phyloP scores from a whole-genome alignment of 2,888 invertebrate species.

The Mystacides longicornis region DNA sequence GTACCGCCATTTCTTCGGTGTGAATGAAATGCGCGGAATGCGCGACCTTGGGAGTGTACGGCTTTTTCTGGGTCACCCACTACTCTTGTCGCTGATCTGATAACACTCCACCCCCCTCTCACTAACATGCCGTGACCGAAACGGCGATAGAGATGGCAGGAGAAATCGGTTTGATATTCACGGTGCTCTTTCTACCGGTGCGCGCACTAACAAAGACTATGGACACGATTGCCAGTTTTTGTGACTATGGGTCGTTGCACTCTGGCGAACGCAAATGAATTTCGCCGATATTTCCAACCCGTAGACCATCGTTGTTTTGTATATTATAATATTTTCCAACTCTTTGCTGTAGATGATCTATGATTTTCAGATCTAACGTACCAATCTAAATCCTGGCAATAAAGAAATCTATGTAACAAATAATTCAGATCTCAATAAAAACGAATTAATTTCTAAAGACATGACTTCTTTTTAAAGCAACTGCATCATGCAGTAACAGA shows the following conservation, averaged over 20 bases:
- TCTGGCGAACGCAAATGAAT: neutral
- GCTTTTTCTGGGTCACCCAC: constrained; percentile 18
- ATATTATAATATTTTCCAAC: too few relatives aligned
- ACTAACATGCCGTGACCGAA: neutral
- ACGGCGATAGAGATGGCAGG: neutral
- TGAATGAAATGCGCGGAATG: constrained; percentile 26
- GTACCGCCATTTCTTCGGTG: constrained; percentile 20
- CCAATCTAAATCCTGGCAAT: too few relatives aligned
- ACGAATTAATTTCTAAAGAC: too few relatives aligned
- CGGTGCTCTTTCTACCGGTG: neutral
- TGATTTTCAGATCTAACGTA: too few relatives aligned
- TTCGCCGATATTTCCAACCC: neutral
- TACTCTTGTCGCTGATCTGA: constrained; percentile 1
- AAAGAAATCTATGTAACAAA: too few relatives aligned
- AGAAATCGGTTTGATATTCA: constrained; percentile 4
- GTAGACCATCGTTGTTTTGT: too few relatives aligned
- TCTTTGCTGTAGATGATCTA: too few relatives aligned
- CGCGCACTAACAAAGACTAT: too few relatives aligned
- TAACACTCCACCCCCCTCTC: neutral
- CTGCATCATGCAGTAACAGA: too few relatives aligned
- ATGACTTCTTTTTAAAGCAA: too few relatives aligned
- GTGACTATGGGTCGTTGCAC: neutral
- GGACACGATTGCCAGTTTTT: too few relatives aligned
- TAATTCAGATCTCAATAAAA: too few relatives aligned
- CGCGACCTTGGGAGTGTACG: constrained; percentile 25